Percentiles rank a stretch among this genome's conserved stretches.
These are phyloP conservation scores for Rhagonycha fulva DNA, from an alignment of 2,888 invertebrate species.

Conservation along the genomic window DNA sequence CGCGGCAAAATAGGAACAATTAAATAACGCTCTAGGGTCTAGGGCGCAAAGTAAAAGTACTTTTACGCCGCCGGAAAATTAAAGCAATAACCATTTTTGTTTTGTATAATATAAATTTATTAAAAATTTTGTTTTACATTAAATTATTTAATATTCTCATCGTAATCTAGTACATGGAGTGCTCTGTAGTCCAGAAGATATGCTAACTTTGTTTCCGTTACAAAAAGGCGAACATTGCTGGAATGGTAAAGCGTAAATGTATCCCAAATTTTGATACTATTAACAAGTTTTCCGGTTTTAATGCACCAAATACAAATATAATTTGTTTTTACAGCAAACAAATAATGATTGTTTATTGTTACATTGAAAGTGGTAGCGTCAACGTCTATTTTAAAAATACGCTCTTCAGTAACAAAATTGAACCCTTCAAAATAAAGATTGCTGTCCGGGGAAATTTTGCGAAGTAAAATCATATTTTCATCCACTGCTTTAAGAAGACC, in stretches of 20 bases:
- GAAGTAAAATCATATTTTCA: neutral
- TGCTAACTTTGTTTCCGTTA: neutral
- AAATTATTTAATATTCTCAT: neutral
- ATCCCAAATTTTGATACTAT: neutral
- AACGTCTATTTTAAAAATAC: neutral
- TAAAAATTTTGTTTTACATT: too few relatives aligned
- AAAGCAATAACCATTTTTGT: too few relatives aligned
- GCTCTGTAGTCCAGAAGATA: neutral
- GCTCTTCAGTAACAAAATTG: neutral
- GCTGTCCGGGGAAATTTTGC: rapidly evolving
- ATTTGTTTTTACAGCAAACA: neutral
- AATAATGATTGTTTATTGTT: neutral
- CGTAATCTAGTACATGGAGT: neutral
- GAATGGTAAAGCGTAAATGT: neutral
- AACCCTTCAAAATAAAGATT: neutral
- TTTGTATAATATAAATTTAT: too few relatives aligned
- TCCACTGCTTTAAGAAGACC: neutral
- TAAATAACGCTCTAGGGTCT: too few relatives aligned
- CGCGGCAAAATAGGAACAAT: too few relatives aligned
- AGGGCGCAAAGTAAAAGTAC: too few relatives aligned
- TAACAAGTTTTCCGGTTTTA: neutral
- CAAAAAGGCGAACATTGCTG: neutral
- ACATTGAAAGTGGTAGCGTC: neutral
- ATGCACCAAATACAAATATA: neutral
- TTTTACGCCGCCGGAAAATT: too few relatives aligned